Evolutionary conservation across 2,113 vertebrate genomes (phyloP), one percentile per base, ranked within the genome.

Genomic region (Osmerus mordax): DNA sequence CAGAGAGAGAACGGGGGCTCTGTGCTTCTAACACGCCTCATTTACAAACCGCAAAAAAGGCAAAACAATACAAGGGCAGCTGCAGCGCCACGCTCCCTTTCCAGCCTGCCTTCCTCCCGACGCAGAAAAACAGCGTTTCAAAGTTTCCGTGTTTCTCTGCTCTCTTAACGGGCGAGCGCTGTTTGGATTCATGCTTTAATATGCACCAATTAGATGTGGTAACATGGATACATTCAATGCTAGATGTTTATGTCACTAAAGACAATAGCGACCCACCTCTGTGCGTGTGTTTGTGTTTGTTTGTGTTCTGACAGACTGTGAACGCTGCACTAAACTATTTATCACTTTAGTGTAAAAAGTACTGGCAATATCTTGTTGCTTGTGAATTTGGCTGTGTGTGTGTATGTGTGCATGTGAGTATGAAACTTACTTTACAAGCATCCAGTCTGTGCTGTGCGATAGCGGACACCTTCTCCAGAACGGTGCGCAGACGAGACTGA

Each of bases 381-480:
- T 54, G 16, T 58, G 63, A 16, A n/a, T 36, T 64, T 29, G 54
- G 18, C 19, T 73, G 36, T 62, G 55, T 53, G 64, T 61, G 56
- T 59, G n/a, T 67, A 60, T 51, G 58, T 29, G 51, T 21, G 0
- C 21, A 19, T 74, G 60, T 75, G 18, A 66, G 32, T 70, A 19
- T 78, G 67, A 18, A 15, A 67, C 87, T 78, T 88, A 95, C 94
- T 90, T 94, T 95, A 80, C 91, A 90, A 0, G 92, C 91, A 74
- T 96, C 94, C 90, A 94, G 90, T 52, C 94, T 82, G 75, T 95
- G 94, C 83, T 95, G 94, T 16, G 94, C 94, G 13, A 96, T 94
- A 74, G 90, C 78, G 0, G 95, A 94, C 69, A 96, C 90, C 55
- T 94, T 95, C 83, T 95, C 94, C 60, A 95, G 89, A 51, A 96